These are phyloP conservation scores for Saccostrea cuccullata DNA, from an alignment of 1,140 invertebrate species.

Conservation along the genomic window DNA sequence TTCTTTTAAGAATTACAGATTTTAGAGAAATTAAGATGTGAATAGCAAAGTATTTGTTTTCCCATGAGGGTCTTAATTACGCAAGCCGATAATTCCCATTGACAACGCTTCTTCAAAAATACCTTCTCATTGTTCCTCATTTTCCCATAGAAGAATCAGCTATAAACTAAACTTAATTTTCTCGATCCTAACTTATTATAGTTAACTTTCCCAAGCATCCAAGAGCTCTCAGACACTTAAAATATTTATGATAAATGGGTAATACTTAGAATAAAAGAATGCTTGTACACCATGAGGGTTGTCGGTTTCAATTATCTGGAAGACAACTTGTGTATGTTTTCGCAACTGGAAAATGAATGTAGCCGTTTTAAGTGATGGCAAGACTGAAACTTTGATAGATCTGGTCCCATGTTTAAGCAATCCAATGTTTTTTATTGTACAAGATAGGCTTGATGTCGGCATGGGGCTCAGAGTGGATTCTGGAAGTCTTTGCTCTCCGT, in stretches of 20 bases:
- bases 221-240: conserved; percentile 27
- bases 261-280: conserved; percentile 33
- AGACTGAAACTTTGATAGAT: background rate
- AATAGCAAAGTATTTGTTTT: conserved; percentile 26
- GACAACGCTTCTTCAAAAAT: conserved; percentile 33
- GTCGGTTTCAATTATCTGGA: conserved; percentile 29
- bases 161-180: conserved; percentile 33
- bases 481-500: background rate
- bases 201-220: conserved; percentile 30
- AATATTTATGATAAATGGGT: conserved; percentile 38
- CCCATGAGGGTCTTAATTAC: conserved; percentile 27
- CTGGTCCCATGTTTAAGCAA: conserved; percentile 5
- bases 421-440: conserved; percentile 4
- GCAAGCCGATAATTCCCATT: conserved; percentile 25
- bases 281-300: conserved; percentile 5
- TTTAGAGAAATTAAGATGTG: conserved; percentile 7
- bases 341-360: conserved; percentile 33
- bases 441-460: conserved; percentile 32
- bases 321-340: conserved; percentile 36
- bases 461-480: background rate
- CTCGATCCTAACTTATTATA: conserved; percentile 18
- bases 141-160: conserved; percentile 26
- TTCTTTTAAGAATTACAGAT: background rate
- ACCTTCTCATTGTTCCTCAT: conserved; percentile 15
- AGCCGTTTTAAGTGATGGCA: conserved; percentile 27